These are phyloP conservation scores for Sebastes kiyomatsui DNA, from an alignment of 2,797 vertebrate species.

Conservation along the genomic window DNA sequence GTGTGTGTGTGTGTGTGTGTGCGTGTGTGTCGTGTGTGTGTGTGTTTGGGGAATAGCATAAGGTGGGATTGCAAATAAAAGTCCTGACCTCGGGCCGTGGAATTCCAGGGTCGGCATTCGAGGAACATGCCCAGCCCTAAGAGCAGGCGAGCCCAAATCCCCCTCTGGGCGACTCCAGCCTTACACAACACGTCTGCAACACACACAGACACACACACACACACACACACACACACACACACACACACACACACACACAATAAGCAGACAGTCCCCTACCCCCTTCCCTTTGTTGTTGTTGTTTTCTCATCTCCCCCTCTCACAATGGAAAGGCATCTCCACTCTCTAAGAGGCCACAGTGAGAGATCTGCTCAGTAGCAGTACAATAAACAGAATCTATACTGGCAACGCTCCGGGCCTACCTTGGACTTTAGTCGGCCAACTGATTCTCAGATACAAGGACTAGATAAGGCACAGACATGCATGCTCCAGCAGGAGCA, in stretches of 20 bases:
- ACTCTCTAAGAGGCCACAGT: conserved; percentile 64
- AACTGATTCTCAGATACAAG: conserved; percentile 33
- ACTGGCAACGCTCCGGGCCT: conserved; percentile 21
- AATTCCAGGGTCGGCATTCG: conserved; percentile 76
- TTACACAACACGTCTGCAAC: conserved; percentile 66
- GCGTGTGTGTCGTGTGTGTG: conserved; percentile 15
- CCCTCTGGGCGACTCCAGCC: conserved; percentile 64
- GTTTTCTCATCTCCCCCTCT: conserved; percentile 63
- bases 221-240: conserved; percentile 45
- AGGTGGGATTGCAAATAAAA: conserved; percentile 73
- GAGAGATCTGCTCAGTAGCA: conserved; percentile 54
- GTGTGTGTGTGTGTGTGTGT: background rate
- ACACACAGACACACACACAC: conserved; percentile 35
- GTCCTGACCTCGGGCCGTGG: conserved; percentile 66
- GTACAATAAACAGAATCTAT: conserved; percentile 65
- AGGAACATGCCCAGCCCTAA: conserved; percentile 73
- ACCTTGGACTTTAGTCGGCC: conserved; percentile 60
- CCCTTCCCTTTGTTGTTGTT: conserved; percentile 79
- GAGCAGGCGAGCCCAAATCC: conserved; percentile 68
- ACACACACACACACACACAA: conserved; percentile 25
- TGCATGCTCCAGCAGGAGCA: conserved; percentile 4
- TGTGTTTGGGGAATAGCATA: conserved; percentile 41
- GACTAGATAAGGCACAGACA: conserved; percentile 36
- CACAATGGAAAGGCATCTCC: conserved; percentile 73
- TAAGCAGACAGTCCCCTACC: conserved; percentile 71